Evolutionary conservation across 2,888 invertebrate genomes (phyloP).

Genomic region (Gerris lacustris): DNA sequence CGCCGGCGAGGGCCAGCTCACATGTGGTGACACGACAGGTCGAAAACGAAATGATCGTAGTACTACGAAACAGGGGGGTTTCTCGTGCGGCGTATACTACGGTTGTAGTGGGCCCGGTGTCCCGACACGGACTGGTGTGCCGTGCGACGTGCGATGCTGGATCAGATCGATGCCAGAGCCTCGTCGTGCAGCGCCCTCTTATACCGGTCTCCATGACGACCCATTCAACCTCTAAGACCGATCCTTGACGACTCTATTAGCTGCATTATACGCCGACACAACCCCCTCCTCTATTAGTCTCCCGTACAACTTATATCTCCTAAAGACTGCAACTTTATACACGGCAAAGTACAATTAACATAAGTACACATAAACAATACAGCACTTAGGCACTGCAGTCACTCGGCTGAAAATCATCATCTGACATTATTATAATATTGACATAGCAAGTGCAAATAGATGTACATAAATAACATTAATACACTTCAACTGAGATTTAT

Average conservation of each 20-base stretch:
- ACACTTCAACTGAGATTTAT: no score
- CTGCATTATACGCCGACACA: slow-evolving; percentile 5
- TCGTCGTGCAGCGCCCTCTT: neutral
- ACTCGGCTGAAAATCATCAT: no score
- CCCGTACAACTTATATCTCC: neutral
- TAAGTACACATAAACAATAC: no score
- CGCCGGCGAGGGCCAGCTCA: slow-evolving; percentile 8
- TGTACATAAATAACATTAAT: no score
- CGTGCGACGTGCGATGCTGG: slow-evolving; percentile 16
- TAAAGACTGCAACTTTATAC: no score
- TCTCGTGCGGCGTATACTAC: slow-evolving; percentile 23
- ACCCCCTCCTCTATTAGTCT: neutral
- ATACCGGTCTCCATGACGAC: neutral
- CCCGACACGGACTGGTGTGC: slow-evolving; percentile 34
- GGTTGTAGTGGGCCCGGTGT: slow-evolving; percentile 28
- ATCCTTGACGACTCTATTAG: neutral
- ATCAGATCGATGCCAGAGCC: slow-evolving; percentile 16
- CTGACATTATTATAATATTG: no score
- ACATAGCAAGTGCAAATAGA: no score
- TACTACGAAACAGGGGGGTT: slow-evolving; percentile 30
- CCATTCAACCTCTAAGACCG: neutral
- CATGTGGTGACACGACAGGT: slow-evolving; percentile 8
- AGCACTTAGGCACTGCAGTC: no score
- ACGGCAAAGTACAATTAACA: no score
- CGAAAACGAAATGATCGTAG: slow-evolving; percentile 10